Conservation (phyloP, 2,888 invertebrate genomes). For the Lasioglossum oenotherae region DNA sequence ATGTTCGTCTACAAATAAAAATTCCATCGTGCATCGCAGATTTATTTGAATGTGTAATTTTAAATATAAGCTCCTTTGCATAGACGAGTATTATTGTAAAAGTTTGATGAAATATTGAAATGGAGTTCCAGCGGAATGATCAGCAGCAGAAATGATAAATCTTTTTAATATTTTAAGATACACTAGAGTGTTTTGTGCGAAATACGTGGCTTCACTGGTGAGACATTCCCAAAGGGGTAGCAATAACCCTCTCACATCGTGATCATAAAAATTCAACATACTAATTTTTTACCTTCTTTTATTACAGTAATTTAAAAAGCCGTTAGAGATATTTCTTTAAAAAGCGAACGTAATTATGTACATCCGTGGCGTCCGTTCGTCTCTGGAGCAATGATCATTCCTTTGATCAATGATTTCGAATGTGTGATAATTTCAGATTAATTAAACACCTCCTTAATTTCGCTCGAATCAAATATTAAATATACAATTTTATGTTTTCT, state of each 20-base stretch:
- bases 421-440: neutral
- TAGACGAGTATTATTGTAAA: neutral
- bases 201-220: neutral
- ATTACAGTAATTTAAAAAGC: neutral
- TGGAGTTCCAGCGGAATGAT: conserved; percentile 11
- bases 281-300: neutral
- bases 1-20: neutral
- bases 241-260: neutral
- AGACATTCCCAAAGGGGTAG: neutral
- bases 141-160: neutral
- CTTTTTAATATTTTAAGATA: conserved; percentile 11
- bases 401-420: neutral
- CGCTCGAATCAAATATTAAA: neutral
- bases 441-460: neutral
- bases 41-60: neutral
- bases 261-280: conserved; percentile 10
- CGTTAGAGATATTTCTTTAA: neutral
- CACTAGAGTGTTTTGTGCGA: neutral
- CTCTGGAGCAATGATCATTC: neutral
- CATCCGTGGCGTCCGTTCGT: neutral
- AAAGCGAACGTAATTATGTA: neutral
- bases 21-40: neutral
- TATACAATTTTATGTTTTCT: neutral
- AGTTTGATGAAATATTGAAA: conserved; percentile 5
- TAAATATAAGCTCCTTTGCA: neutral